Base-by-base conservation (phyloP, 2,888 invertebrate species). In the Tachina fera region DNA sequence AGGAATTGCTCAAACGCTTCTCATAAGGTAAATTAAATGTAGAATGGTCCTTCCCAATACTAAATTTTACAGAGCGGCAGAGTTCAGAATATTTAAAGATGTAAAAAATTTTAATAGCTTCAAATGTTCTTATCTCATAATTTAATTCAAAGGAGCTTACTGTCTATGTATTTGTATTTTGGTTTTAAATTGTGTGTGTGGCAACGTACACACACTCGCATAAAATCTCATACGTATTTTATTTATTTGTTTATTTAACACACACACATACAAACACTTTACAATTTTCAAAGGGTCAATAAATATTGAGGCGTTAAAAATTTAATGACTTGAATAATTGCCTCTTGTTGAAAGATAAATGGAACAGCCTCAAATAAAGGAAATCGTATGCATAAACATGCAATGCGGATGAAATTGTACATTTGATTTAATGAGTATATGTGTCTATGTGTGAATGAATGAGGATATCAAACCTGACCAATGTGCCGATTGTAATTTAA, bases 311-410 rank as follows among this genome's bases (percentile, higher is more conserved):
- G 90, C 90, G 90, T 89, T 89, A 88, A 89, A 89, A 86, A 82
- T 89, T 83, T 89, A 90, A 90, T 90, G 87, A 89, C 85, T 87
- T 88, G 88, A 88, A 89, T 89, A 90, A 90, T 89, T 90, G 89
- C 83, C 67, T 70, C 19, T 71, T 65, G 60, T 19, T 61, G 43
- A 53, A 77, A 77, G 72, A 77, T 83, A 77, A 83, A 83, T 71
- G 70, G 67, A 87, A 83, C 75, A 70, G 83, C 63, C 85, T 85
- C 68, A 78, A 86, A 88, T 76, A 65, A 58, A 45, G 16, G 9
- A 41, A 47, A 60, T 47, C 58, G 60, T 9, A 6, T 6, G 47
- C 53, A 68, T 31, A 22, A 22, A 70, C 49, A 14, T 41, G 16
- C 19, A 60, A 9, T n/a, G 10, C 10, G 31, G 14, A 49, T 49